These are phyloP conservation scores for Trilocha varians DNA, from an alignment of 2,888 invertebrate genomes.

Conservation along the genomic window DNA sequence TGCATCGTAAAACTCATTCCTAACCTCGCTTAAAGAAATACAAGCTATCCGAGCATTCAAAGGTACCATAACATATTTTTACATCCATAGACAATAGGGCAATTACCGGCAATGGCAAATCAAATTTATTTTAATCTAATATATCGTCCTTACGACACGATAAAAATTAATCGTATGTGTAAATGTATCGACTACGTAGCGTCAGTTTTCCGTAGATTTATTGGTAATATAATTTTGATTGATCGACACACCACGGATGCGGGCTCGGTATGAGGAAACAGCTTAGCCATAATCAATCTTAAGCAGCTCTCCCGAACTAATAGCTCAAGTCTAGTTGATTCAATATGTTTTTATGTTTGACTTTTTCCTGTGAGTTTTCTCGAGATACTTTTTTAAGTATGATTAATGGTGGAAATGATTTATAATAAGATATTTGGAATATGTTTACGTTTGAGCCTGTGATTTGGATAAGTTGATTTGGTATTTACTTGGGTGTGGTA, in stretches of 20 bases:
- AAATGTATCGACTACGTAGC: slow-evolving; percentile 24
- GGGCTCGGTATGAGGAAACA: slow-evolving; percentile 39
- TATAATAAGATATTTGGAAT: too few relatives aligned
- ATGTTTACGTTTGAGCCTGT: neutral
- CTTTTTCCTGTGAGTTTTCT: neutral
- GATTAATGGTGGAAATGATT: neutral
- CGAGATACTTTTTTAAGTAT: neutral
- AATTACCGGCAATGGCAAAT: too few relatives aligned
- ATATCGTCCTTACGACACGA: slow-evolving; percentile 6
- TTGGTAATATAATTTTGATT: slow-evolving; percentile 72
- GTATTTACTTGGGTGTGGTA: too few relatives aligned
- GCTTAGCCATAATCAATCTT: slow-evolving; percentile 42
- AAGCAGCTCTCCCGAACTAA: slow-evolving; percentile 23
- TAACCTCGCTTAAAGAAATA: too few relatives aligned
- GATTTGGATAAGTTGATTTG: too few relatives aligned
- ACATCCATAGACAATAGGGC: too few relatives aligned
- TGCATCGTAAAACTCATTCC: too few relatives aligned
- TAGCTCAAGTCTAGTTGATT: slow-evolving; percentile 14
- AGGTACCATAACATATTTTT: too few relatives aligned
- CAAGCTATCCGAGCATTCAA: too few relatives aligned
- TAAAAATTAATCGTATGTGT: slow-evolving; percentile 20
- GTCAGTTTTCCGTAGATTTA: slow-evolving; percentile 57
- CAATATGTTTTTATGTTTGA: slow-evolving; percentile 9
- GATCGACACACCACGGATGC: slow-evolving; percentile 34
- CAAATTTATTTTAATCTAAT: too few relatives aligned